These are phyloP conservation scores for Semnopithecus entellus DNA, from an alignment of 2,113 vertebrate species.

Conservation along the genomic window DNA sequence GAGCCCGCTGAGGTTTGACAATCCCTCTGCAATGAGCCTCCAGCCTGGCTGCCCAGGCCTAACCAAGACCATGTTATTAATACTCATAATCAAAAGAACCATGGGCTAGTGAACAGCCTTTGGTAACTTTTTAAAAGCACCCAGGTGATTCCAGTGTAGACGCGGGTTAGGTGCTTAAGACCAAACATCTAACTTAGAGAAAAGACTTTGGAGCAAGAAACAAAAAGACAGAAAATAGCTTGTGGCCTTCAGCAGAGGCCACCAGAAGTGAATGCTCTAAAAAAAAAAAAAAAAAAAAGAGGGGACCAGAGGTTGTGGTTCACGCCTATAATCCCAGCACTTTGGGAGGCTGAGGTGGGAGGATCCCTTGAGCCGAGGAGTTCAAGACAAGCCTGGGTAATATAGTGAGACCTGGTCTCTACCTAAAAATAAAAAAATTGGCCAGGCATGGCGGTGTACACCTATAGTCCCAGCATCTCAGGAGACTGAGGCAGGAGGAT, in stretches of 20 bases:
- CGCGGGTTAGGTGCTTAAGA: no score
- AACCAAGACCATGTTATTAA: background rate
- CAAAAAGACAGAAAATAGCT: background rate
- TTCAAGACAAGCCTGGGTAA: no score
- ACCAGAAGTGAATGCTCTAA: background rate
- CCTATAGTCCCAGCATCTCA: no score
- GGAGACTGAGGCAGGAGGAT: no score
- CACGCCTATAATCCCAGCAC: no score
- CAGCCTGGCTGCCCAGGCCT: background rate
- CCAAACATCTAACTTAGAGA: background rate
- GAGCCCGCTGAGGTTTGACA: no score
- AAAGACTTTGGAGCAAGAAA: background rate
- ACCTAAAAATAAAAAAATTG: no score
- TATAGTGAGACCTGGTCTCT: no score
- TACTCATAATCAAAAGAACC: background rate
- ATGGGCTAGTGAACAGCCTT: background rate
- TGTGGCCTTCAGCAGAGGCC: background rate
- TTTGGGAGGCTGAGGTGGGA: no score
- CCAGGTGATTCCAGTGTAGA: background rate
- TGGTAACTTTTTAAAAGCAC: background rate
- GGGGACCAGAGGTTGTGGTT: no score
- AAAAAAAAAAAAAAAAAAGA: background rate
- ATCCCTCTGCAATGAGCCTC: background rate
- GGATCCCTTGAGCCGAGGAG: no score
- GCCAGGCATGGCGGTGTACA: accelerated